Evolutionary conservation across 2,113 vertebrate species (phyloP).

Genomic region (Melanotaenia duboulayi): DNA sequence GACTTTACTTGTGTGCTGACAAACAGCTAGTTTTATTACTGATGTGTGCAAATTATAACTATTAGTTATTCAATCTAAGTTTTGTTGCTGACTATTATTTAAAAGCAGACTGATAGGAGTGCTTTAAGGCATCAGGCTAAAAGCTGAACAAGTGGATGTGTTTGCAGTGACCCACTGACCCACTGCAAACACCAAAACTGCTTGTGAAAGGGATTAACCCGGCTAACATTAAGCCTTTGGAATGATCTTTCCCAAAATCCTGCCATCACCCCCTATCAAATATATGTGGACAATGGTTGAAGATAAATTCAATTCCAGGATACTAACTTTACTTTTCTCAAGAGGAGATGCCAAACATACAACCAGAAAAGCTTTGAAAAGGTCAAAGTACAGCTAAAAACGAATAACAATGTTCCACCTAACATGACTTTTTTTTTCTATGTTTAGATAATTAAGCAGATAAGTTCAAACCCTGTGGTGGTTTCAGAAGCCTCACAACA

Average conservation of each 20-base stretch:
- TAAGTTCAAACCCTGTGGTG: too few relatives aligned
- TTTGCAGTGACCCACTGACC: neutral
- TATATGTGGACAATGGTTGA: neutral
- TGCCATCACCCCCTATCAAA: neutral
- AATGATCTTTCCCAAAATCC: neutral
- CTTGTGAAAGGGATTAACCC: neutral
- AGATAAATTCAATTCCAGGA: neutral
- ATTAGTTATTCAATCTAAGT: neutral
- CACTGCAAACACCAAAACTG: neutral
- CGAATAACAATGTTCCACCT: neutral
- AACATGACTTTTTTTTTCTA: neutral
- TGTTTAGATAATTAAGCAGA: too few relatives aligned
- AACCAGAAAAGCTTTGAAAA: neutral
- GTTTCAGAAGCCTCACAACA: neutral
- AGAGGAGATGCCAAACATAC: too few relatives aligned
- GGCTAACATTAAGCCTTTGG: neutral
- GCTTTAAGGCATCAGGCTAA: too few relatives aligned
- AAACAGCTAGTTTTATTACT: neutral
- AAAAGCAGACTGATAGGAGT: neutral
- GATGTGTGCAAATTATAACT: neutral
- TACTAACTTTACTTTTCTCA: neutral
- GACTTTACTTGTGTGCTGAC: neutral
- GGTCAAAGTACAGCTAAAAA: too few relatives aligned
- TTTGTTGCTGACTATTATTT: neutral
- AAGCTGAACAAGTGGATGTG: neutral